A percentile compares a stretch with the other conserved stretches of the same genome.
Evolutionary conservation across 2,888 invertebrate genomes (phyloP).

Genomic region (Griposia aprilina): DNA sequence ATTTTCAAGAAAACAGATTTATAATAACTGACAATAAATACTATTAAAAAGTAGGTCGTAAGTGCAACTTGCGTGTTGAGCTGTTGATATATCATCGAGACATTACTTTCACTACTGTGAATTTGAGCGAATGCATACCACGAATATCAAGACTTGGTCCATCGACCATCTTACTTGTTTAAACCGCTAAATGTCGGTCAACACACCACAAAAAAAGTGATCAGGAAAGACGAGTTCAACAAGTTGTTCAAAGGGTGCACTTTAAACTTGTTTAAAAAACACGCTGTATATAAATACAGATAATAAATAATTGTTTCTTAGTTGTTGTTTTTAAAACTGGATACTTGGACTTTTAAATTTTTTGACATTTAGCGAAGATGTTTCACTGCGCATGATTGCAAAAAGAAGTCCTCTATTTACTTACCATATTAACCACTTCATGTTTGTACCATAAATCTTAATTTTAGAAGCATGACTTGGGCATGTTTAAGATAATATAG

Average conservation of each 20-base stretch:
- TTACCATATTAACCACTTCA: not conserved
- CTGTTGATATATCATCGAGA: conserved; percentile 58
- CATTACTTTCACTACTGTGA: conserved; percentile 81
- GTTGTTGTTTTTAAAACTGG: conserved; percentile 20
- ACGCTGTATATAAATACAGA: conserved; percentile 1
- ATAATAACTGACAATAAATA: not conserved
- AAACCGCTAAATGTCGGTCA: conserved; percentile 66
- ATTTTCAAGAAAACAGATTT: not conserved
- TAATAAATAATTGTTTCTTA: conserved; percentile 10
- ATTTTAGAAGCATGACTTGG: not conserved
- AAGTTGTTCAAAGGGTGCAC: conserved; percentile 38
- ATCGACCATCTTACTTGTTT: conserved; percentile 57
- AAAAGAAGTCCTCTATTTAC: not conserved
- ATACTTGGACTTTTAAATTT: not conserved
- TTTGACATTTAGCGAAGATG: conserved; percentile 18
- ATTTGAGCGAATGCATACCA: conserved; percentile 72
- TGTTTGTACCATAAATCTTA: too few species aligned
- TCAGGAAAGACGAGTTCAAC: conserved; percentile 47
- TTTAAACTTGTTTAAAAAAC: conserved; percentile 37
- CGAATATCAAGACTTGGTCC: conserved; percentile 64
- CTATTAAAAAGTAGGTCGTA: conserved; percentile 30
- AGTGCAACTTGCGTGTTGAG: conserved; percentile 52
- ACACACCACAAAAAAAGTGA: conserved; percentile 54
- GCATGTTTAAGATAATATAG: not conserved
- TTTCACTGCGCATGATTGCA: not conserved